A percentile compares a stretch with the other conserved stretches of the same genome.
Conservation (phyloP, 2,797 vertebrate species). For the Psittacula derbiana region DNA sequence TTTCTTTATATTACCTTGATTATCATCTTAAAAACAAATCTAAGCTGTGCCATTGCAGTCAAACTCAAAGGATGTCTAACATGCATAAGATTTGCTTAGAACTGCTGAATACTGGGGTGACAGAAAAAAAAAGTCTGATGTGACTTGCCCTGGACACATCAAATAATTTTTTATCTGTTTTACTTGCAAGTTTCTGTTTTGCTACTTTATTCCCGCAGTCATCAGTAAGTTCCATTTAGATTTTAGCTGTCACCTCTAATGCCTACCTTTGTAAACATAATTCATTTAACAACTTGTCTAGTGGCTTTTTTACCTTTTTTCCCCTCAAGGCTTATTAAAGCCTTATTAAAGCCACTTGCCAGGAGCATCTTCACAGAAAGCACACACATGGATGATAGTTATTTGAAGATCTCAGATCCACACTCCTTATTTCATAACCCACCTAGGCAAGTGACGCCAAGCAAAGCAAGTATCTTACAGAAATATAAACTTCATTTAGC, state of each 20-base stretch:
- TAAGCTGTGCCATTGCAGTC: background rate
- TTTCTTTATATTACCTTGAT: background rate
- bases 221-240: background rate
- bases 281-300: slow-evolving; percentile 10
- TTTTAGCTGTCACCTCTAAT: slow-evolving; percentile 2
- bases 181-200: background rate
- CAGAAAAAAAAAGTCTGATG: background rate
- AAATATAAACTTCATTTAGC: background rate
- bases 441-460: background rate
- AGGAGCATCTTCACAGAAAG: background rate
- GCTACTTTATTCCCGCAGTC: background rate
- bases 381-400: background rate
- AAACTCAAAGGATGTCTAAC: background rate
- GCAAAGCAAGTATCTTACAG: background rate
- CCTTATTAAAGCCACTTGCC: background rate
- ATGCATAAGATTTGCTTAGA: background rate
- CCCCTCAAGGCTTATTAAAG: background rate
- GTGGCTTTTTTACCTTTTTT: background rate
- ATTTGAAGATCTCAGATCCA: background rate
- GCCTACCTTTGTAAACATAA: slow-evolving; percentile 6
- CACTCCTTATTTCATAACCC: background rate
- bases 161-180: background rate
- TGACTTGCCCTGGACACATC: background rate
- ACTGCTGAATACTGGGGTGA: background rate
- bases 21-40: background rate